Base-by-base conservation (phyloP, 2,797 vertebrate species). In the Mus minutoides region DNA sequence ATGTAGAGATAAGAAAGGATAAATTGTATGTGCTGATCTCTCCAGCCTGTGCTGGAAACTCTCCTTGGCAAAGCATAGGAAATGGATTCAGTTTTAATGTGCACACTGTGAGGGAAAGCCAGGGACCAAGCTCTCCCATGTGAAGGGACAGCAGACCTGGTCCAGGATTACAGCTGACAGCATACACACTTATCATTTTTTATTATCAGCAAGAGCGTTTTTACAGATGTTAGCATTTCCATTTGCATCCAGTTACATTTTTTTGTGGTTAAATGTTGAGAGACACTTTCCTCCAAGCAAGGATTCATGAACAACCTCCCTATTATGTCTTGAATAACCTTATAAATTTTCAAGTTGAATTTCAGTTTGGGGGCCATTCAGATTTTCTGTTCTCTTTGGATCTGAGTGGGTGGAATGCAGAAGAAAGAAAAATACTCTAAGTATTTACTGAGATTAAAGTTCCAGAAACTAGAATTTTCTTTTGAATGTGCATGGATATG, bases 401-500 rank as follows among this genome's bases (percentile, higher is more conserved):
- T 90, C 58, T 37, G 37, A 78, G 62, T 56, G 31, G 22, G 13
- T 69, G 4, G 56, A 83, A 88, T 79, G 29, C 0, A 60, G 5
- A 79, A 56, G 12, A 54, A 22, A 89, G 80, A 49, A 85, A 54
- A 88, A n/a, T 24, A 9, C 5, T 13, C 4, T 40, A 87, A 71
- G 16, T 31, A 46, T 60, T 86, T 87, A 24, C 5, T 12, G n/a
- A 43, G 26, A 54, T 64, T 64, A 75, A 92, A 76, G 46, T 46
- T 85, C 94, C 13, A 95, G 54, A 84, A 69, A 80, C 11, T 79
- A n/a, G 12, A 94, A 31, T 88, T 56, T 92, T 80, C 52, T n/a
- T 10, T 73, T 88, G 64, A 90, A 67, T 46, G n/a, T 17, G 9
- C 6, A 46, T 52, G 5, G 14, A 37, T 0, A 60, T 49, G 7